Base-by-base conservation (phyloP, 2,797 vertebrate genomes). In the Hipposideros larvatus region DNA sequence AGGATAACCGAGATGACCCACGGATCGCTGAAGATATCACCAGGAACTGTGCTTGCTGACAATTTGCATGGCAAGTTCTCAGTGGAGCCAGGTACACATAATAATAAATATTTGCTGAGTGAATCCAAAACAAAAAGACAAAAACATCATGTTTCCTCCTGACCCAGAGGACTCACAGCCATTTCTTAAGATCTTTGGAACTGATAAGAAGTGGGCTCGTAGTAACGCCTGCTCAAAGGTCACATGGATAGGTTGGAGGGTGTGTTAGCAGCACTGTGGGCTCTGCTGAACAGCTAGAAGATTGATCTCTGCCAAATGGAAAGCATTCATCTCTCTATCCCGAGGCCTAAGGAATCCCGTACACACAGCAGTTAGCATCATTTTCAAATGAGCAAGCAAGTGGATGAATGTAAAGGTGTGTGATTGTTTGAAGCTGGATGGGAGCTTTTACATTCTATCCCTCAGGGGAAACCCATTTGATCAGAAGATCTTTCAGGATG, bases 401-500 rank as follows among this genome's bases (percentile, higher is more conserved):
- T 80, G 18, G 53, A 78, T 92, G 48, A 37, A 57, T 75, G 85
- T 65, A 55, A 95, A 89, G 18, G 2, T 78, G 13, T 75, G 55
- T 83, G 28, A 31, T 87, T 88, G 11, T 90, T 93, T 95, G 85
- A 24, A 78, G 57, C 31, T 51, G 11, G 24, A 19, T 57, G 6
- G 5, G 53, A 87, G 2, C 18, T 75, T 94, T 91, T 43, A 57
- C 6, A 8, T 92, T 41, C 4, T 53, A 66, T 43, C 7, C 5
- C 11, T 68, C 53, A 28, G 43, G 1, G 41, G 66, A 86, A 91
- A 82, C 7, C 31, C 28, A 16, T 26, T 75, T 41, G 37, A 92
- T 94, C 28, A 31, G 70, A 92, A 93, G 41, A 59, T 63, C 77
- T 51, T 77, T 87, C 71, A 66, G 55, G 66, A 68, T 15, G 57